phyloP scores from a whole-genome alignment of 2,113 vertebrate species.

The Dolichallabes microphthalmus region DNA sequence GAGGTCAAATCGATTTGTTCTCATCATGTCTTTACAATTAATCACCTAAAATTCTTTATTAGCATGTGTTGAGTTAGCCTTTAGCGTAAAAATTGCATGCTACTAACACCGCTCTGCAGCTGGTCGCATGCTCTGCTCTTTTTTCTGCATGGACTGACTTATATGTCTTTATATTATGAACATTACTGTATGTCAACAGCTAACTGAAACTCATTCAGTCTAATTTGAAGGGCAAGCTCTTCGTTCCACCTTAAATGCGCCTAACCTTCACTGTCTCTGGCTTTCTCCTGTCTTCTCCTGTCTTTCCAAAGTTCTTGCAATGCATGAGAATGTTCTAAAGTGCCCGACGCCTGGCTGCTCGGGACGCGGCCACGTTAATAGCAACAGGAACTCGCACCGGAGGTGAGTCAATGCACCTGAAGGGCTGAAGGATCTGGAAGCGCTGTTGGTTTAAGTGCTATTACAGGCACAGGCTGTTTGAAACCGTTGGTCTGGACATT shows the following conservation, averaged over 20 bases:
- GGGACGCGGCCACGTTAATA: constrained; percentile 98
- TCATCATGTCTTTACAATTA: neutral
- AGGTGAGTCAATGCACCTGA: constrained; percentile 82
- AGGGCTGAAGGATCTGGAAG: constrained; percentile 20
- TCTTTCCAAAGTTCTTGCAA: constrained; percentile 96
- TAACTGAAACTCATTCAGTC: constrained; percentile 37
- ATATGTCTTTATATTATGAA: constrained; percentile 11
- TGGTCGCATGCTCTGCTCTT: constrained; percentile 19
- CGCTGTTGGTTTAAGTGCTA: constrained; percentile 12
- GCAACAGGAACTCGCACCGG: constrained; percentile 99
- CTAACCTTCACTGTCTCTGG: constrained; percentile 75
- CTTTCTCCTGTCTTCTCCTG: constrained; percentile 74
- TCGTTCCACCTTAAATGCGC: constrained; percentile 60
- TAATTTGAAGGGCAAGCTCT: constrained; percentile 36
- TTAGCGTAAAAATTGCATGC: constrained; percentile 24
- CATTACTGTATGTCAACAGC: constrained; percentile 17
- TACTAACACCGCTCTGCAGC: constrained; percentile 32
- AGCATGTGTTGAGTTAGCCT: neutral
- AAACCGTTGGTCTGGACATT: constrained; percentile 15
- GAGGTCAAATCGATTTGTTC: neutral
- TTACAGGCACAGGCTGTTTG: constrained; percentile 15
- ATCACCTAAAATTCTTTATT: no score
- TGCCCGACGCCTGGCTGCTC: constrained; percentile 99
- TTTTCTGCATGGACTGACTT: constrained; percentile 26
- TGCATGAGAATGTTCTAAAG: constrained; percentile 99